Evolutionary conservation across 2,113 vertebrate species (phyloP), one percentile per base, ranked within the genome.

Genomic region (Noturus placidus): DNA sequence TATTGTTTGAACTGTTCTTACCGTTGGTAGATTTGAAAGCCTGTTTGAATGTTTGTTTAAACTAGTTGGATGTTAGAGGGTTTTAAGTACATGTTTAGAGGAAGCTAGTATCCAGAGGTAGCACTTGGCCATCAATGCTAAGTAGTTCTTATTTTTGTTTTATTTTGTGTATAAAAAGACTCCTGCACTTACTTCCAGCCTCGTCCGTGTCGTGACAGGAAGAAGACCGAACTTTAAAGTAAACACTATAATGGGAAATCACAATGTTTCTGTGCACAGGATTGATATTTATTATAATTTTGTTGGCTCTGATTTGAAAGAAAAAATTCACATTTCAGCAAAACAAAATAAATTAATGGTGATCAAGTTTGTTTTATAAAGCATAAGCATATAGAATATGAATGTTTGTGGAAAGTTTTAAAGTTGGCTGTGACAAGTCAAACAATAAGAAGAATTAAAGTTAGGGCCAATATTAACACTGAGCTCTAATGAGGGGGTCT

Each of bases 381-480:
- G 6, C 5, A 76, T 6, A 70, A 7, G 30, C 15, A 74, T 30
- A 61, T 1, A 61, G 61, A 38, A 74, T 20, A 42, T 74, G 8
- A 72, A 42, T 1, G 10, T 42, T 20, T 50, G 11, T 25, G 5
- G 74, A 77, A 27, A 50, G 74, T 27, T 50, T 77, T 77, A 5
- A 77, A 77, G 81, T 42, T 63, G 57, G 57, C 35, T 82, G 30
- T 59, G 78, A 17, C 9, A 63, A 63, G 10, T 63, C 22, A 82
- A 61, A 79, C 14, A 33, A 22, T 27, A 56, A 19, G 78, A 80
- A 57, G 15, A 81, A 56, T 35, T 81, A 57, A 35, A 81, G 33
- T 30, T 59, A 35, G 22, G n/a, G 35, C 11, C 20, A 56, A 59
- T 65, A 82, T 87, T 87, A 87, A 82, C 86, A 57, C 84, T 61